These are phyloP conservation scores for Synanthedon tipuliformis DNA, from an alignment of 2,888 invertebrate genomes.

Conservation along the genomic window DNA sequence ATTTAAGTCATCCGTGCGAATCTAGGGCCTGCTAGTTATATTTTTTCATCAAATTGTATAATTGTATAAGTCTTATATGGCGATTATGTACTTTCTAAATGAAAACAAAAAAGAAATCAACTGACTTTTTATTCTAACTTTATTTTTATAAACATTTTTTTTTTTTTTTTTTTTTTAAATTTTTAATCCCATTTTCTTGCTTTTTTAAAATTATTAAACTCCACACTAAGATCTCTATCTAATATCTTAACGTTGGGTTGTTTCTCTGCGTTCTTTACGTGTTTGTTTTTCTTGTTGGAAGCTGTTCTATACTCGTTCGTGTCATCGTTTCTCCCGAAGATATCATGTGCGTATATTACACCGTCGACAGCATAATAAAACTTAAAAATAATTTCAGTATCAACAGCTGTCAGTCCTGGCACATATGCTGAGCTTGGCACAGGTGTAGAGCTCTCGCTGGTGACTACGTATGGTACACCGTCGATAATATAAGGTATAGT, in stretches of 20 bases:
- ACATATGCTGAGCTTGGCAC: too few relatives aligned
- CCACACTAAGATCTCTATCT: background rate
- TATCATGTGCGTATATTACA: background rate
- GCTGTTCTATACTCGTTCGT: background rate
- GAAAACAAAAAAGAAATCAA: too few relatives aligned
- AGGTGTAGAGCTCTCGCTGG: too few relatives aligned
- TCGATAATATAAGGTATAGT: too few relatives aligned
- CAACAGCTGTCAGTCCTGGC: background rate
- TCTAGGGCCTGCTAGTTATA: too few relatives aligned
- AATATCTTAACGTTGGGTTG: background rate
- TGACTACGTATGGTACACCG: background rate
- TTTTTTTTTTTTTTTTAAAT: too few relatives aligned
- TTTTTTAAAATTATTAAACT: background rate
- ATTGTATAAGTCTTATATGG: too few relatives aligned
- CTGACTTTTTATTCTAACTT: too few relatives aligned
- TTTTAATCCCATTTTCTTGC: background rate
- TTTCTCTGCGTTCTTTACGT: background rate
- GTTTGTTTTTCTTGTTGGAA: background rate
- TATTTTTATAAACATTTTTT: too few relatives aligned
- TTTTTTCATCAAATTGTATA: too few relatives aligned
- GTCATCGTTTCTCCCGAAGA: background rate
- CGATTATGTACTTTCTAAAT: too few relatives aligned
- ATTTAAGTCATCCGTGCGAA: too few relatives aligned
- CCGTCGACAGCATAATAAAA: conserved; percentile 1
- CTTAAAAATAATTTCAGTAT: background rate